Evolutionary conservation across 2,113 vertebrate species (phyloP).

Genomic region (Bos javanicus): DNA sequence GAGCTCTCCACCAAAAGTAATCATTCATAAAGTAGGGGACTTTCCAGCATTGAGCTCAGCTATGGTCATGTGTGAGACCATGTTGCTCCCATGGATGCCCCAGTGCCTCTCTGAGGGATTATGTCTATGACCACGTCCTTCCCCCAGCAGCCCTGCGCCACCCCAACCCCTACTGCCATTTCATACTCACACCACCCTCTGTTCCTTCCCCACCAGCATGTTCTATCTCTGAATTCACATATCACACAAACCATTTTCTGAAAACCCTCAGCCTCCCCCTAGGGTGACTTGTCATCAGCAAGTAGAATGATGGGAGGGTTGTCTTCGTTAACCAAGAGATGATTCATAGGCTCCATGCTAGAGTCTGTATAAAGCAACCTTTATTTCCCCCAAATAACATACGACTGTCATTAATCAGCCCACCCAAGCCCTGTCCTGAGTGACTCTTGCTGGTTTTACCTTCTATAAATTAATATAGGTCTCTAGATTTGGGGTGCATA

Average conservation of each 20-base stretch:
- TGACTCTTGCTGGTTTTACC: background rate
- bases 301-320: background rate
- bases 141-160: fast-evolving
- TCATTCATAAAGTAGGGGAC: background rate
- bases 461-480: background rate
- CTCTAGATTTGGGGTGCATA: background rate
- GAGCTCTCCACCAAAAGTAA: background rate
- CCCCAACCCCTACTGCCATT: background rate
- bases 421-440: background rate
- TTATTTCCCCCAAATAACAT: background rate
- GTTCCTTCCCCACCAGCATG: background rate
- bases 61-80: no score
- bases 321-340: background rate
- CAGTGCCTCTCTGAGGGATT: fast-evolving
- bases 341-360: background rate
- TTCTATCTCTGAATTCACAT: background rate
- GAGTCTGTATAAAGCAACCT: background rate
- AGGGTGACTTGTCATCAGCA: background rate
- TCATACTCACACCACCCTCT: background rate
- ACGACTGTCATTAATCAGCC: background rate
- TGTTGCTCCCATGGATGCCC: fast-evolving
- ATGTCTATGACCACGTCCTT: background rate
- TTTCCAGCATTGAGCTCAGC: background rate
- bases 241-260: background rate
- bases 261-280: background rate